phyloP scores from a whole-genome alignment of 2,888 invertebrate genomes.

The Xylota segnis region DNA sequence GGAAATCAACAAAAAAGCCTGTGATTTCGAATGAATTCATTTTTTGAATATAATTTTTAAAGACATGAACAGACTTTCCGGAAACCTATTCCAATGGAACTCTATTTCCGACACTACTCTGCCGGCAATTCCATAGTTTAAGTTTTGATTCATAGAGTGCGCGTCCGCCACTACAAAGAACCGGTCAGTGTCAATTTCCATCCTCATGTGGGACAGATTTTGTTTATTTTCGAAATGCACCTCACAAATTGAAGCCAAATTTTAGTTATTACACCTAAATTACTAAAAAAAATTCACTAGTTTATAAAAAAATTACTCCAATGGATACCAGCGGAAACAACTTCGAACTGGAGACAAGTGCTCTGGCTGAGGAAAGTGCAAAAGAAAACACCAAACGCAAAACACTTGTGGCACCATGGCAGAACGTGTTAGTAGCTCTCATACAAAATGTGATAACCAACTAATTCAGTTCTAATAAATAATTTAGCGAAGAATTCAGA shows the following conservation, averaged over 20 bases:
- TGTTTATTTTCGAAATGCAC: constrained; percentile 37
- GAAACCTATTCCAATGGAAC: background rate
- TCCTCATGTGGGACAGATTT: constrained; percentile 43
- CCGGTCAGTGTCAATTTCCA: constrained; percentile 21
- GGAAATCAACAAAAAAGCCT: no score
- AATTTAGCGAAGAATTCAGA: constrained; percentile 81
- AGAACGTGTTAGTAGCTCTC: constrained; percentile 80
- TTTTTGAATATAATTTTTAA: no score
- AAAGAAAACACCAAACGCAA: constrained; percentile 77
- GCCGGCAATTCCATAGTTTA: background rate
- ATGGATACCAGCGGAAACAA: constrained; percentile 33
- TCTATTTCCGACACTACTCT: background rate
- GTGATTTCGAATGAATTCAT: no score
- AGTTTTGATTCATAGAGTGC: background rate
- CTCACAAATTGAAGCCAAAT: background rate
- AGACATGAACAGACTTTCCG: no score
- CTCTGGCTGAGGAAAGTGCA: background rate
- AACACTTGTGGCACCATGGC: constrained; percentile 82
- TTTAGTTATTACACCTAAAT: background rate
- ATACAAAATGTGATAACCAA: background rate
- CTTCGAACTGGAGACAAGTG: background rate
- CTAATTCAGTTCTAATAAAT: background rate
- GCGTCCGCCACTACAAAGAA: background rate
- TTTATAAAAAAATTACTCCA: background rate
- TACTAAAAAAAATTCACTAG: background rate